A percentile compares a stretch with the other conserved stretches of the same genome.
Conservation (phyloP, 2,113 vertebrate species). For the Coptodon rendalli region DNA sequence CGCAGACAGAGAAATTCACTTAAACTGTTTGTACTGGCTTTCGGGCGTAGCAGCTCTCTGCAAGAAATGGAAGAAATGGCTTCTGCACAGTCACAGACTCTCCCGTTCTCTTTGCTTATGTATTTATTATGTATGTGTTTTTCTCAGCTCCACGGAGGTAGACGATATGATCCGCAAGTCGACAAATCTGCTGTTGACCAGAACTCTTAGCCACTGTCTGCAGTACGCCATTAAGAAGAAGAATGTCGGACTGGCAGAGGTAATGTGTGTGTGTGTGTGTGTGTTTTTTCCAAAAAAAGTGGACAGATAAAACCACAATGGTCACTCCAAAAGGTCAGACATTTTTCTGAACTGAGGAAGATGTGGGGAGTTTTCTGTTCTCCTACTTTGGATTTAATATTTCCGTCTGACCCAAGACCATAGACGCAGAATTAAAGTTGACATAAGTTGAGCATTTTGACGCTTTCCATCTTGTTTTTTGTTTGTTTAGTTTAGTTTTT, state of each 20-base stretch:
- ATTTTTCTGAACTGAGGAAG: neutral
- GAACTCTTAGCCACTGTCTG: conserved; percentile 90
- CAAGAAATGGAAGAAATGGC: neutral
- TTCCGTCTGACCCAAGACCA: neutral
- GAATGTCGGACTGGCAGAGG: conserved; percentile 92
- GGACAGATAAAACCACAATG: neutral
- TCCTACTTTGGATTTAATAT: neutral
- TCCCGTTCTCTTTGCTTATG: neutral
- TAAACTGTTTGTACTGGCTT: conserved; percentile 51
- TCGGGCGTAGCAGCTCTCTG: neutral
- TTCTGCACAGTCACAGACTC: neutral
- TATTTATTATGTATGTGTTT: neutral
- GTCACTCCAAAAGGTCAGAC: neutral
- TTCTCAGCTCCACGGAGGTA: conserved; percentile 86
- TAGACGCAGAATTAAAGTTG: neutral
- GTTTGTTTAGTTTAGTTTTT: neutral
- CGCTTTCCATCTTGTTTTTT: neutral
- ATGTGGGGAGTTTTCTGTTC: neutral
- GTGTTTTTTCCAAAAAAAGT: neutral
- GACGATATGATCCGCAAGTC: conserved; percentile 99
- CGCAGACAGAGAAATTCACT: conserved; percentile 33
- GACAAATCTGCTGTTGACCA: conserved; percentile 89
- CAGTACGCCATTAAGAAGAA: conserved; percentile 95
- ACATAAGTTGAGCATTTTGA: neutral
- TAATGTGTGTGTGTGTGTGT: conserved; percentile 36